Base-by-base conservation (phyloP, 2,797 vertebrate genomes). In the Tenualosa thibaudeaui region DNA sequence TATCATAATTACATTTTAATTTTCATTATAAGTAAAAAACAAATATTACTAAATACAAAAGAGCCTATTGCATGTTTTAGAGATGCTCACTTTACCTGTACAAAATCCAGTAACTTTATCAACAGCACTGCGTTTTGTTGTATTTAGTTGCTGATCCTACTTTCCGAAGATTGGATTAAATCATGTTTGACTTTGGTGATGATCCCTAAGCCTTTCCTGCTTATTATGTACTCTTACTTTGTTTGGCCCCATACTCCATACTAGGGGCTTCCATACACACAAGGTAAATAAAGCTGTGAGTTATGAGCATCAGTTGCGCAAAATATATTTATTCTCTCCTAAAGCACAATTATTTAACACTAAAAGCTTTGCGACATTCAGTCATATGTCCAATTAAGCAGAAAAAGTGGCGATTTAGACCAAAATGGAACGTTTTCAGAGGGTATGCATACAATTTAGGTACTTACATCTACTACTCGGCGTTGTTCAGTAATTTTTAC, bases 101-200 rank as follows among this genome's bases (percentile, higher is more conserved):
- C 65, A 37, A 3, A 31, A 37, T 40, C 62, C 8, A 31, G 62
- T 71, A 17, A 71, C 37, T 37, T 71, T 40, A 78, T 62, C 5
- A 10, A 62, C 37, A 43, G 40, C 2, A 22, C 37, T 46, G 71
- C 19, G 19, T 78, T 78, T 78, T 19, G 19, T 46, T 78, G 40
- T 78, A 40, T 78, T 78, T 46, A 78, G 71, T 46, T 78, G 71
- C 40, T 37, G 40, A 19, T 6, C 40, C 10, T 62, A 24, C 58
- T 62, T 24, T 62, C n/a, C 22, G 37, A 78, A 46, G 71, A 78
- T 13, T 78, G 17, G 6, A 43, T 78, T 19, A 46, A 40, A 68
- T 68, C 26, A 78, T 43, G 71, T 40, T 78, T 78, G 71, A 78
- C 71, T 78, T 78, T 78, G 40, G 17, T 78, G 71, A 78, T 78